A percentile compares a stretch with the other conserved stretches of the same genome.
phyloP scores from a whole-genome alignment of 1,140 invertebrate species.

The Macrocentrus cingulum region DNA sequence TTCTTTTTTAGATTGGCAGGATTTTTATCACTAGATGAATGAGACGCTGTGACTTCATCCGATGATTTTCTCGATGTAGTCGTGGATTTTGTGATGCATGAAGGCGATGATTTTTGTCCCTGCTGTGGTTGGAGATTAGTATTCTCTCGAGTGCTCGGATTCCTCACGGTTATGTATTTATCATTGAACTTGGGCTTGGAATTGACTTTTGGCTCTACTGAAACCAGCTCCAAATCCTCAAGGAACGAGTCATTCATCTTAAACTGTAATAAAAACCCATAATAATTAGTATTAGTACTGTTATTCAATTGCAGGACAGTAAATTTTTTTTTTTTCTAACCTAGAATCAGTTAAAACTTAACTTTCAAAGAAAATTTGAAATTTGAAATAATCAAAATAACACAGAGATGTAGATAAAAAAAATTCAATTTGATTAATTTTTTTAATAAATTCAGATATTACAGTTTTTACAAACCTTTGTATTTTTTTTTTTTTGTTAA shows the following conservation, averaged over 20 bases:
- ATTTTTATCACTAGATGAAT: not conserved
- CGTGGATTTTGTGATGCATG: not conserved
- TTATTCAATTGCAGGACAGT: too few relatives aligned
- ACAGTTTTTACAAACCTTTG: too few relatives aligned
- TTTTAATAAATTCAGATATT: too few relatives aligned
- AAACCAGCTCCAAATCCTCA: conserved; percentile 42
- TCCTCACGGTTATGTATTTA: conserved; percentile 32
- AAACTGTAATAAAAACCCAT: not conserved
- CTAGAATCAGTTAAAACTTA: too few relatives aligned
- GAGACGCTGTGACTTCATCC: not conserved
- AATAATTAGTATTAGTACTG: too few relatives aligned
- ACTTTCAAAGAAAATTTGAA: too few relatives aligned
- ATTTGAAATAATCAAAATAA: too few relatives aligned
- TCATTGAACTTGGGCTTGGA: conserved; percentile 17
- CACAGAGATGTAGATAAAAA: too few relatives aligned
- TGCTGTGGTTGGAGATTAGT: not conserved
- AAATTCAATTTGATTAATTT: too few relatives aligned
- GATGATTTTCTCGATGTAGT: not conserved
- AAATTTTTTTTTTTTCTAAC: too few relatives aligned
- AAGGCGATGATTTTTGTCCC: not conserved
- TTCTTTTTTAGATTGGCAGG: not conserved
- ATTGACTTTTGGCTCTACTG: conserved; percentile 26
- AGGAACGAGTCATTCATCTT: conserved; percentile 53
- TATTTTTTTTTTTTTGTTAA: too few relatives aligned
- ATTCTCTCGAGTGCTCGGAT: not conserved